Evolutionary conservation across 37 sponge, comb jelly and placozoan species (phyloP).

Genomic region (Haliclona indistincta): DNA sequence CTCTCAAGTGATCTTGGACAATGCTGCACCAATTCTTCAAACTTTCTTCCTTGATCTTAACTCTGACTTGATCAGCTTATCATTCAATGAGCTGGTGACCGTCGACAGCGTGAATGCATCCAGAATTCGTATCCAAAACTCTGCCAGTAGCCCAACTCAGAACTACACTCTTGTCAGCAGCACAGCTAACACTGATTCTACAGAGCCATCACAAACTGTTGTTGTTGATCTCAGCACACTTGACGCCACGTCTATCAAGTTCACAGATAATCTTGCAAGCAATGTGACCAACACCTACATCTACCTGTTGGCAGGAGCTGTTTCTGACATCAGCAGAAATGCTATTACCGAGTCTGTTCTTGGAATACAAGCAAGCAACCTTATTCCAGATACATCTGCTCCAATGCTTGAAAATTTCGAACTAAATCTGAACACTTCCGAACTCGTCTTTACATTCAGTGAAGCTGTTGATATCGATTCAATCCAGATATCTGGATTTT

Average conservation of each 20-base stretch:
- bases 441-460: slow-evolving; percentile 41
- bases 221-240: slow-evolving; percentile 49
- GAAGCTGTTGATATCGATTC: slow-evolving; percentile 48
- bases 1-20: slow-evolving; percentile 45
- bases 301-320: slow-evolving; percentile 51
- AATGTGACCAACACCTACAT: slow-evolving; percentile 59
- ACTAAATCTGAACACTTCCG: slow-evolving; percentile 30
- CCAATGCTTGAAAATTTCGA: slow-evolving; percentile 33
- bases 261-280: slow-evolving; percentile 51
- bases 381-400: slow-evolving; percentile 36
- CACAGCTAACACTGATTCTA: slow-evolving; percentile 17
- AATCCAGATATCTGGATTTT: slow-evolving; percentile 20
- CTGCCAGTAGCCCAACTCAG: slow-evolving; percentile 11
- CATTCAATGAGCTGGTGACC: slow-evolving; percentile 77
- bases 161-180: slow-evolving; percentile 59
- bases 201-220: slow-evolving; percentile 18
- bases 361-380: slow-evolving; percentile 1
- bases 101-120: slow-evolving; percentile 40
- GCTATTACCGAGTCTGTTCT: slow-evolving; percentile 36
- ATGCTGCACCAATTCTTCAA: slow-evolving; percentile 61
- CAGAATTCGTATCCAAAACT: slow-evolving; percentile 62
- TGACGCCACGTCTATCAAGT: slow-evolving; percentile 79
- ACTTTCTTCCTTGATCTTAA: slow-evolving; percentile 79
- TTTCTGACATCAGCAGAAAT: slow-evolving; percentile 69
- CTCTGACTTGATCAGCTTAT: slow-evolving; percentile 43